Base-by-base conservation (phyloP, 1,140 invertebrate species). In the Neoseiulus cucumeris region DNA sequence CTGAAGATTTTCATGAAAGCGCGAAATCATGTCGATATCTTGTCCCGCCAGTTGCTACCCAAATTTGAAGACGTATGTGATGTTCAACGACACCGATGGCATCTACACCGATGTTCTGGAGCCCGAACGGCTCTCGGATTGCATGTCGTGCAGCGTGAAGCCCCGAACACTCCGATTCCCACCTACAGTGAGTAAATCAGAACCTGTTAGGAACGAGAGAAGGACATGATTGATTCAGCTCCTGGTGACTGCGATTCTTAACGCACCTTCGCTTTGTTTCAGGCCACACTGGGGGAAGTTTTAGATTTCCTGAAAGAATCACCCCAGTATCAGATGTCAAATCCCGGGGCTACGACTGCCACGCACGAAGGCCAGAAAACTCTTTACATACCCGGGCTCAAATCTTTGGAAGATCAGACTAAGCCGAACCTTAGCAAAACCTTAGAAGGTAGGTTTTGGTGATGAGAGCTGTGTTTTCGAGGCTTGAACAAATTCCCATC, bases 61-160 rank as follows among this genome's bases (percentile, higher is more conserved):
- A 5, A 84, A 85, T 41, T 81, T 99, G 72, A 87, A 91, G 73
- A 98, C 98, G 78, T 98, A 96, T 73, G 86, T 98, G 82, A 89
- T 97, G 41, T 87, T 98, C 68, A 98, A 94, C 74, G 89, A 98
- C 79, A 79, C 88, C 0, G 91, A 97, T 73, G 94, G 94, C 12
- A 88, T 98, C 64, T 98, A 97, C 72, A 90, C 91, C 0, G 95
- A 92, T 71, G 91, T 89, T 33, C 97, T 95, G 75, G 85, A 89
- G 76, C 87, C 91, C 0, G 91, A 96, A 71, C 87, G 81, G 71
- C 9, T 59, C 12, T 12, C 51, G 28, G 51, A 59, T 25, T 59
- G 51, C 9, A 59, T 59, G 51, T 25, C 51, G 22, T 59, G 51
- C 22, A 29, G 25, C 6, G 22, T 59, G 17, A 59, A 59, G 51